Conservation (phyloP, 2,113 vertebrate species). For the Alligator sinensis region DNA sequence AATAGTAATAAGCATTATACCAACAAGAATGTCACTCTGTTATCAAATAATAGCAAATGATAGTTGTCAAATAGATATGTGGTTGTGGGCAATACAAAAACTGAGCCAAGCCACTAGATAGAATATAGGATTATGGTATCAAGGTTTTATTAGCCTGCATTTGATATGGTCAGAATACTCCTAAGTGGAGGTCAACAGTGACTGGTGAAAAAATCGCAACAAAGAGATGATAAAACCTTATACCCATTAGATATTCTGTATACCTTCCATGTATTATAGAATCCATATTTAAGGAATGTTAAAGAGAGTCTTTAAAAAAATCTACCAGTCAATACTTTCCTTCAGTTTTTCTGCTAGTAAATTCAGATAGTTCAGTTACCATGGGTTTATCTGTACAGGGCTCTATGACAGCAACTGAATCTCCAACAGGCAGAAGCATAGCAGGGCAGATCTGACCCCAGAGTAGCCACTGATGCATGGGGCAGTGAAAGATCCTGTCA, state of each 20-base stretch:
- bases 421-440: neutral
- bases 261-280: neutral
- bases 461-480: too few relatives aligned
- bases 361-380: neutral
- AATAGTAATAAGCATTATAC: neutral
- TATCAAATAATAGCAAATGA: neutral
- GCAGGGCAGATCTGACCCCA: neutral
- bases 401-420: neutral
- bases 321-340: neutral
- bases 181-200: neutral
- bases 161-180: neutral
- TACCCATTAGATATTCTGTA: neutral
- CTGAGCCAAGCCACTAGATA: neutral
- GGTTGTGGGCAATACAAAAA: neutral
- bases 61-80: neutral
- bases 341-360: neutral
- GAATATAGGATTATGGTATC: neutral
- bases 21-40: neutral
- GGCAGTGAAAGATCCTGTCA: too few relatives aligned
- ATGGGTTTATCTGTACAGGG: neutral
- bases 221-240: neutral
- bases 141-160: neutral
- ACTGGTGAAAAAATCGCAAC: neutral
- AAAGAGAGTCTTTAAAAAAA: neutral
- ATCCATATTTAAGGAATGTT: neutral